Conservation (phyloP, 2,797 vertebrate genomes). For the Stomatorhinus walkeri region DNA sequence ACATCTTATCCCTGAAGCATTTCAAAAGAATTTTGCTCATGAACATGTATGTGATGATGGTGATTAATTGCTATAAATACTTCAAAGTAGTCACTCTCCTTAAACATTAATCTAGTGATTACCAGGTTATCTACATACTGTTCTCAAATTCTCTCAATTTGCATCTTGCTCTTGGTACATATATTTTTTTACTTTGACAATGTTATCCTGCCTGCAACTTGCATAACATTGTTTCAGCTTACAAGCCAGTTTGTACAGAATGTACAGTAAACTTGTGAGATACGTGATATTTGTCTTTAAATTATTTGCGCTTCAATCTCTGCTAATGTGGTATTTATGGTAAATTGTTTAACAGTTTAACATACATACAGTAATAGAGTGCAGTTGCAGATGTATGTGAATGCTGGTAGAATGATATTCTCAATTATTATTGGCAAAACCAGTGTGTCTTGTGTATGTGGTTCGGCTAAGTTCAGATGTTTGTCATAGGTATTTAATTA, state of each 20-base stretch:
- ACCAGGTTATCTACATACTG: background rate
- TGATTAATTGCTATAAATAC: background rate
- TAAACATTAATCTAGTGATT: background rate
- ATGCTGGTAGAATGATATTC: background rate
- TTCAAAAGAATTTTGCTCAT: background rate
- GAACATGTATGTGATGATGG: background rate
- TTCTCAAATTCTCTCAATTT: constrained; percentile 7
- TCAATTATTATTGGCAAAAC: background rate
- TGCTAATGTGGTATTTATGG: constrained; percentile 25
- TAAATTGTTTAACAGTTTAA: constrained; percentile 22
- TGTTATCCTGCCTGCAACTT: constrained; percentile 20
- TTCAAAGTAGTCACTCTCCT: background rate
- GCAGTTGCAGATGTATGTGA: background rate
- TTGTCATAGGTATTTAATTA: background rate
- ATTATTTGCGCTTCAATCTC: constrained; percentile 33
- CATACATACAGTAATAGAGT: constrained; percentile 15
- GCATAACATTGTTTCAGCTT: constrained; percentile 11
- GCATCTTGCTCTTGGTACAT: background rate
- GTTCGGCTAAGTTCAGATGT: constrained; percentile 12
- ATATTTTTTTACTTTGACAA: background rate
- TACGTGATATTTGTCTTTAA: constrained; percentile 30
- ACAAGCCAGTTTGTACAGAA: constrained; percentile 19
- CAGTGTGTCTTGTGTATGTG: background rate
- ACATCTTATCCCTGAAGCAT: background rate
- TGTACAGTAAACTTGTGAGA: constrained; percentile 20